A percentile compares a stretch with the other conserved stretches of the same genome.
These are phyloP conservation scores for Holothuria glaberrima DNA, from an alignment of 35 echinoderm and acorn worm genomes.

Conservation along the genomic window DNA sequence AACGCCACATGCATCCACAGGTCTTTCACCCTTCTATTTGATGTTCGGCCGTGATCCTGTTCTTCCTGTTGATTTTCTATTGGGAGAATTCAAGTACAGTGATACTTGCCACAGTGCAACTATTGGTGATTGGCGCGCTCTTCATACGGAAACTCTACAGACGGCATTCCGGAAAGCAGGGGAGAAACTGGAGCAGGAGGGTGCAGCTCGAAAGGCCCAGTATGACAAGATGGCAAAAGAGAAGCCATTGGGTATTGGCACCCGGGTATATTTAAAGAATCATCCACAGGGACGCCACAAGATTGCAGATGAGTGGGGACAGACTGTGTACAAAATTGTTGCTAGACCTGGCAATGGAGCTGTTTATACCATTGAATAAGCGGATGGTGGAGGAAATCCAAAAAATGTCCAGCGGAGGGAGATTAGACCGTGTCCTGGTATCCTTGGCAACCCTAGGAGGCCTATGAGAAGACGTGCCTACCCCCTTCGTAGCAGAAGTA, in stretches of 20 bases:
- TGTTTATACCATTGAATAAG: neutral
- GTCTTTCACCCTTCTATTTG: neutral
- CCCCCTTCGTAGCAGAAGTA: too few species aligned
- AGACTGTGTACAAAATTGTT: neutral
- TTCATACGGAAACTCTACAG: neutral
- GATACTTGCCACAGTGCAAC: too few species aligned
- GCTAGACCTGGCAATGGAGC: neutral
- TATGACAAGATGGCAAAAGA: neutral
- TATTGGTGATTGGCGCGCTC: neutral
- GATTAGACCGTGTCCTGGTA: neutral
- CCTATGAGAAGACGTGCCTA: too few species aligned
- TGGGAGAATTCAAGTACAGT: neutral
- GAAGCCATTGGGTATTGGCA: neutral
- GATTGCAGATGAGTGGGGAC: conserved; percentile 44
- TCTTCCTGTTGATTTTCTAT: conserved; percentile 37
- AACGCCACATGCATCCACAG: conserved; percentile 48
- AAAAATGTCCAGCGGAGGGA: neutral
- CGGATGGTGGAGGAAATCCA: neutral
- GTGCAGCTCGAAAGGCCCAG: neutral
- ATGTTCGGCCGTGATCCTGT: conserved; percentile 17
- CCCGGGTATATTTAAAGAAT: conserved; percentile 14
- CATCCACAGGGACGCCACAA: conserved; percentile 24
- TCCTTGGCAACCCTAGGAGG: too few species aligned
- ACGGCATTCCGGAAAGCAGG: conserved; percentile 1
- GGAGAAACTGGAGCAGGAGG: too few species aligned